phyloP scores from a whole-genome alignment of 2,113 vertebrate species.

The Butorides virescens region DNA sequence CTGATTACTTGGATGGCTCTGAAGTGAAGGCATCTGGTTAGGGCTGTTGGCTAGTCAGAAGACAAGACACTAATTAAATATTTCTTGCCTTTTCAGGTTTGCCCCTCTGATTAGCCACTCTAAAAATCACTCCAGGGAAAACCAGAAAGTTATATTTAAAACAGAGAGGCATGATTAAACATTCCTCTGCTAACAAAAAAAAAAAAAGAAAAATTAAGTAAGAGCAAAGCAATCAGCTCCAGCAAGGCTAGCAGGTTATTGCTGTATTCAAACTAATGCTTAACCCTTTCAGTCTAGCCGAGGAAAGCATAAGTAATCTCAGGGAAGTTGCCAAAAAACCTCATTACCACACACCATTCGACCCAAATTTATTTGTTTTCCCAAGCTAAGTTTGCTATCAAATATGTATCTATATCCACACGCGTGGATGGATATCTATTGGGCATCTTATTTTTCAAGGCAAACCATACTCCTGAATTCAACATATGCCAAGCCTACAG shows the following conservation, averaged over 20 bases:
- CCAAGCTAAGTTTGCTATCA: not conserved
- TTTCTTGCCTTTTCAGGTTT: conserved; percentile 43
- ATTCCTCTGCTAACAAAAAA: not conserved
- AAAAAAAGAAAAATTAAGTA: too few species aligned
- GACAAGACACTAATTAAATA: conserved; percentile 41
- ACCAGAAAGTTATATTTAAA: not conserved
- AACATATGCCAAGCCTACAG: not conserved
- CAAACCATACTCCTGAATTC: not conserved
- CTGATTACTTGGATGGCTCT: not conserved
- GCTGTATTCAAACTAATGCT: not conserved
- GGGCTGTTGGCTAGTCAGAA: not conserved
- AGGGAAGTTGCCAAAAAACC: not conserved
- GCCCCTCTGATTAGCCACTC: conserved; percentile 26
- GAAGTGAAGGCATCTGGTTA: conserved; percentile 27
- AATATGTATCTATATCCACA: not conserved
- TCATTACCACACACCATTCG: not conserved
- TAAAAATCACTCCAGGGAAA: not conserved
- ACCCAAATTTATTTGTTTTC: not conserved
- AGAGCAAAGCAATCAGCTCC: not conserved
- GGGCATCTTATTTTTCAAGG: not conserved
- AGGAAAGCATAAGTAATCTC: not conserved
- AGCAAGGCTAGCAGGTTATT: not conserved
- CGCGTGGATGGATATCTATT: fast-evolving
- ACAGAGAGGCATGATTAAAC: not conserved
- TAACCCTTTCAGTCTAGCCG: not conserved